A percentile compares a stretch with the other conserved stretches of the same genome.
These are phyloP conservation scores for Megaceryle torquata DNA, from an alignment of 2,113 vertebrate genomes.

Conservation along the genomic window DNA sequence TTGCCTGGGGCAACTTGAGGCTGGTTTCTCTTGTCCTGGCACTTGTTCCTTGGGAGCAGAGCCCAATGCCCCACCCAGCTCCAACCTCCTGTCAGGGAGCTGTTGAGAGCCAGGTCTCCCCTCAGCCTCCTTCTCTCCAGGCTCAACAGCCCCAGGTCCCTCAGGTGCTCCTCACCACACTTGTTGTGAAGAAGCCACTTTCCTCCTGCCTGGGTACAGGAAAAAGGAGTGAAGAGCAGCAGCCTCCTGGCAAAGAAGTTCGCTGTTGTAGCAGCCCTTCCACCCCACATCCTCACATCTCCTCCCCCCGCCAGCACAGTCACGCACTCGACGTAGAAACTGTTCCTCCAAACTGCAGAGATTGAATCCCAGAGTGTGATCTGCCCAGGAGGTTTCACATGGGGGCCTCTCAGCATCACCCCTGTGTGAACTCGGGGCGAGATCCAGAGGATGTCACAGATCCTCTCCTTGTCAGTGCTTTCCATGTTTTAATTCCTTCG, in stretches of 20 bases:
- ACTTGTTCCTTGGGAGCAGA: no score
- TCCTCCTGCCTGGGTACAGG: not conserved
- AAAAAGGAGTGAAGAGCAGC: not conserved
- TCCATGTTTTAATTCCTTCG: no score
- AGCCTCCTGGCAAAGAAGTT: not conserved
- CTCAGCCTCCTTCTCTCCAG: no score
- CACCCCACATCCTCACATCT: accelerated
- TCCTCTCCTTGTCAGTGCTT: not conserved
- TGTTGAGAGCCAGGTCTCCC: no score
- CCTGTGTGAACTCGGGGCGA: accelerated
- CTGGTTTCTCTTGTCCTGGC: no score
- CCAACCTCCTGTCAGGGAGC: no score
- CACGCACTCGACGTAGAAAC: not conserved
- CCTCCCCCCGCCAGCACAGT: not conserved
- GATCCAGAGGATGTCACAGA: not conserved
- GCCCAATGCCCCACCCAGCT: no score
- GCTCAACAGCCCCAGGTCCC: no score
- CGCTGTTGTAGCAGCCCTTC: not conserved
- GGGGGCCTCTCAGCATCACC: not conserved
- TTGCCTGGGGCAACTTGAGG: no score
- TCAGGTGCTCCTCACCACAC: no score
- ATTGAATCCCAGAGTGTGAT: not conserved
- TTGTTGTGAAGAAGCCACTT: no score
- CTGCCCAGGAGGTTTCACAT: not conserved
- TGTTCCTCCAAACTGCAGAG: not conserved